These are phyloP conservation scores for Pseudocheirus occidentalis DNA, from an alignment of 2,797 vertebrate genomes.

Conservation along the genomic window DNA sequence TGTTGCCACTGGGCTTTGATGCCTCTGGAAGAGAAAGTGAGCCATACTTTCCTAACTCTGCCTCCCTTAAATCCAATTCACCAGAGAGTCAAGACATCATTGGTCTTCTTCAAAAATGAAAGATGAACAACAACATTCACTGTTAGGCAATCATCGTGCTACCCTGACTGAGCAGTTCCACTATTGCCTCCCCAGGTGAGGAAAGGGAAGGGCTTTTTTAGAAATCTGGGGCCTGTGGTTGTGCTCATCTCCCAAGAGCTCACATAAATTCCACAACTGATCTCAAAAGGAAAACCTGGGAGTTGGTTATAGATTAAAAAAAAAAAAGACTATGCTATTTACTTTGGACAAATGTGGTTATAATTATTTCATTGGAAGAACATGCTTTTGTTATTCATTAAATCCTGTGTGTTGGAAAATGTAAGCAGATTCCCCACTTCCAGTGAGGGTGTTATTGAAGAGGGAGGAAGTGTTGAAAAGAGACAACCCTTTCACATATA, in stretches of 20 bases:
- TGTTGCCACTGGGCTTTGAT: too few relatives aligned
- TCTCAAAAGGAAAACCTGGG: not conserved
- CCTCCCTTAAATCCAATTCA: not conserved
- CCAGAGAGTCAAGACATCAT: not conserved
- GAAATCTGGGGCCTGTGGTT: not conserved
- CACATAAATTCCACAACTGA: not conserved
- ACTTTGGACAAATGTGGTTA: not conserved
- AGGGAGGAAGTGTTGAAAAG: not conserved
- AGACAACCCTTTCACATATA: not conserved
- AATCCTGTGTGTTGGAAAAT: not conserved
- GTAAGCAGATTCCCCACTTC: not conserved
- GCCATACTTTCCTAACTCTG: not conserved
- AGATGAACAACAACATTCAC: not conserved
- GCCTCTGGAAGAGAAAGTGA: too few relatives aligned
- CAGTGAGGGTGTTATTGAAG: not conserved
- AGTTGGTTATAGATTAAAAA: not conserved
- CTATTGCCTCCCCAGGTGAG: not conserved
- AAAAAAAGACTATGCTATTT: not conserved
- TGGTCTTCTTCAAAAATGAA: not conserved
- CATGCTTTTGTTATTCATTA: not conserved
- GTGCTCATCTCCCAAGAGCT: not conserved
- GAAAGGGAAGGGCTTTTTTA: not conserved
- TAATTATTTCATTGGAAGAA: not conserved
- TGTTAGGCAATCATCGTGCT: not conserved
- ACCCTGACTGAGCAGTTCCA: not conserved